Conservation (phyloP, 2,888 invertebrate genomes). For the Drosophila tanythrix region DNA sequence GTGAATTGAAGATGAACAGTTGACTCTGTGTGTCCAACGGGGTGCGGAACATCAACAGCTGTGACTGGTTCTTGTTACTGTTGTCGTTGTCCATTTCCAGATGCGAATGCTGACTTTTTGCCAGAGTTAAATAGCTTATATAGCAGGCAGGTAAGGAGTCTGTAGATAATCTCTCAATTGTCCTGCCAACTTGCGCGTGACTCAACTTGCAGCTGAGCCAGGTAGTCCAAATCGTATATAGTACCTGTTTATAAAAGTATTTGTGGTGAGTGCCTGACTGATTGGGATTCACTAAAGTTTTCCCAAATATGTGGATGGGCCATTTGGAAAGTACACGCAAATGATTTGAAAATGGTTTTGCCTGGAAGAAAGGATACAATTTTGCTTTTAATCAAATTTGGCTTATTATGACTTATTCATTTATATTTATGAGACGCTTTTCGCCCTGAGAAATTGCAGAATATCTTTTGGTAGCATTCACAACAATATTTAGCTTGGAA, state of each 20-base stretch:
- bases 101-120: constrained; percentile 35
- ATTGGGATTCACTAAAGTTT: background rate
- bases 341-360: background rate
- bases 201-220: constrained; percentile 7
- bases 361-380: background rate
- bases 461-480: background rate
- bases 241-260: background rate
- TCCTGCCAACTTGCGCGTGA: constrained; percentile 18
- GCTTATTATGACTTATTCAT: background rate
- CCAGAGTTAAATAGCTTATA: constrained; percentile 38
- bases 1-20: constrained; percentile 57
- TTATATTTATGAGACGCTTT: background rate
- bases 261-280: background rate
- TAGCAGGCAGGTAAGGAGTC: constrained; percentile 46
- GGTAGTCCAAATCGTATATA: constrained; percentile 1
- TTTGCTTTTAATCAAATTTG: background rate
- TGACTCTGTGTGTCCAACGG: constrained; percentile 50
- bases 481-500: background rate
- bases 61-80: constrained; percentile 25
- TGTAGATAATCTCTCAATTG: background rate
- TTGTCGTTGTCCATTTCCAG: background rate
- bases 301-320: background rate
- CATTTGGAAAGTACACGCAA: background rate
- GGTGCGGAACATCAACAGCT: constrained; percentile 54
- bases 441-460: background rate